phyloP scores from a whole-genome alignment of 1,140 invertebrate species.

The Leptinotarsa texana region DNA sequence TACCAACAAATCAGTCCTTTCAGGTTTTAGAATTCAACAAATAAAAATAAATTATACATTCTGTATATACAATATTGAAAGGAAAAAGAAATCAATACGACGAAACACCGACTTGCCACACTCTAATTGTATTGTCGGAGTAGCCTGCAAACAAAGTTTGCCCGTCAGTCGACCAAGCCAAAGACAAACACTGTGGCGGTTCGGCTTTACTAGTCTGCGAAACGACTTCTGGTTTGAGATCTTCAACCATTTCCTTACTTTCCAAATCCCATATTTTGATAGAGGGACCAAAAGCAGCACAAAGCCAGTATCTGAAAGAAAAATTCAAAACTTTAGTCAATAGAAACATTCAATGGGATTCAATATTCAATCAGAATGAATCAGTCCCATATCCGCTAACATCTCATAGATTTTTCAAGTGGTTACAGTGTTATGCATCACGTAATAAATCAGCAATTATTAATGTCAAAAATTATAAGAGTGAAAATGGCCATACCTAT shows the following conservation, averaged over 20 bases:
- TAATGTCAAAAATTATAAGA: no score
- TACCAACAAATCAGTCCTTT: no score
- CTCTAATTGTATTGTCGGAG: slow-evolving; percentile 96
- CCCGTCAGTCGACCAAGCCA: slow-evolving; percentile 99
- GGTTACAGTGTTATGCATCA: slow-evolving; percentile 47
- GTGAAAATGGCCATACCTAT: slow-evolving; percentile 59
- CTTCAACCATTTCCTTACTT: slow-evolving; percentile 99
- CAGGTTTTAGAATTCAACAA: no score
- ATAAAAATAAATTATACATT: no score
- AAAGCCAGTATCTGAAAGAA: slow-evolving; percentile 89
- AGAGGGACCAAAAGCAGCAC: slow-evolving; percentile 96
- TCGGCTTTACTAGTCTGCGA: slow-evolving; percentile 78
- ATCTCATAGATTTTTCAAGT: slow-evolving; percentile 53
- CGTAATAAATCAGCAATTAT: slow-evolving; percentile 6
- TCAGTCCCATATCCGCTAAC: slow-evolving; percentile 59
- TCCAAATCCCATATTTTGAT: slow-evolving; percentile 99
- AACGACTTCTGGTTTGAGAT: slow-evolving; percentile 95
- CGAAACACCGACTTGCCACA: slow-evolving; percentile 95
- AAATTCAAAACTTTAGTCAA: neutral
- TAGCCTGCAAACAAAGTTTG: slow-evolving; percentile 99
- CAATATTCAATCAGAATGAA: neutral
- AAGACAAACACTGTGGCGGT: slow-evolving; percentile 92
- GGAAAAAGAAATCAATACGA: slow-evolving; percentile 50
- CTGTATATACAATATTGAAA: neutral
- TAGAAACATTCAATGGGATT: no score